Evolutionary conservation across 2,113 vertebrate species (phyloP).

Genomic region (Odontophorus gujanensis): DNA sequence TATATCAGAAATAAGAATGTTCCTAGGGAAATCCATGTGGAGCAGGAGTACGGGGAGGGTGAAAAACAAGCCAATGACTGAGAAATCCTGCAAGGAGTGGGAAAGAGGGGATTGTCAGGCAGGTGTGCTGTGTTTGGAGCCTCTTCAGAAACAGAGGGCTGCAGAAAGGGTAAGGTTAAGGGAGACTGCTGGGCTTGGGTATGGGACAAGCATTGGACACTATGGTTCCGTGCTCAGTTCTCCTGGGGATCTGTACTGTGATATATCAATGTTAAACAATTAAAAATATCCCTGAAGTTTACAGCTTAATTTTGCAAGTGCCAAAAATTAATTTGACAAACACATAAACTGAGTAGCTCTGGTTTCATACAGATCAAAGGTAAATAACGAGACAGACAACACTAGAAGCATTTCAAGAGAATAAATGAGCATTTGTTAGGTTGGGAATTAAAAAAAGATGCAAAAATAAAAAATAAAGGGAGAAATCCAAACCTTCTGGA

Average conservation of each 20-base stretch:
- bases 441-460: neutral
- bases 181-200: neutral
- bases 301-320: neutral
- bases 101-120: neutral
- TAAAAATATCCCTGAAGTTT: neutral
- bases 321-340: neutral
- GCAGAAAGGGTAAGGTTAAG: neutral
- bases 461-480: neutral
- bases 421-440: neutral
- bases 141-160: neutral
- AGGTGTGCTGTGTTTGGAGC: neutral
- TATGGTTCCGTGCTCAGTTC: neutral
- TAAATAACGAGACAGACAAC: neutral
- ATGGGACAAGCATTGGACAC: rapidly evolving
- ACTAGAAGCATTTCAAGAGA: neutral
- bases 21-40: neutral
- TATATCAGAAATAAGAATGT: neutral
- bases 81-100: neutral
- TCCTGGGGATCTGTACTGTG: neutral
- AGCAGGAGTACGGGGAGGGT: neutral
- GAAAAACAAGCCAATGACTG: neutral
- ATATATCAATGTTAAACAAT: neutral
- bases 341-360: neutral
- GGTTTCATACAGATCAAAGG: neutral
- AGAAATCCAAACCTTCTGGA: neutral